phyloP scores from a whole-genome alignment of 2,888 invertebrate species.

The Vanessa cardui region DNA sequence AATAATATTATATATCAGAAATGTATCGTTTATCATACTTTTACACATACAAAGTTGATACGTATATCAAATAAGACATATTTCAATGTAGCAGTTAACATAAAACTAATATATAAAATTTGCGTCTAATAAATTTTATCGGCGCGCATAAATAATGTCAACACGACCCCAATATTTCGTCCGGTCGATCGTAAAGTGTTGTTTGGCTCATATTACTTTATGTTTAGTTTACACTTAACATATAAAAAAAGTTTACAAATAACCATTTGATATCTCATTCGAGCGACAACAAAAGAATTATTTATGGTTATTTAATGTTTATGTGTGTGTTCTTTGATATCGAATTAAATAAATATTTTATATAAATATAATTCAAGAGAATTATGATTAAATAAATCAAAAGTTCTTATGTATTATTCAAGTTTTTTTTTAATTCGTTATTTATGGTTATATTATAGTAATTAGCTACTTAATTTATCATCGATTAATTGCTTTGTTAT shows the following conservation, averaged over 20 bases:
- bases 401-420: no score
- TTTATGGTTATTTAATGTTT: not conserved
- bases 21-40: no score
- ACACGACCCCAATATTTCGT: conserved; percentile 56
- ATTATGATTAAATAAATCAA: no score
- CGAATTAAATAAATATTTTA: not conserved
- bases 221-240: conserved; percentile 41
- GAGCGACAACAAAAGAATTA: conserved; percentile 4
- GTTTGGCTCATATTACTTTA: conserved; percentile 49
- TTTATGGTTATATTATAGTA: no score
- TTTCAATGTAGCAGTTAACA: conserved; percentile 31
- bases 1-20: no score
- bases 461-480: no score
- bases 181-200: conserved; percentile 54
- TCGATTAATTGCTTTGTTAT: no score
- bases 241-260: conserved; percentile 13
- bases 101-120: conserved; percentile 37
- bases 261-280: conserved; percentile 12
- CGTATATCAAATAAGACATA: conserved; percentile 8
- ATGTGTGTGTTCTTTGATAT: not conserved
- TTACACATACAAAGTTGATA: not conserved
- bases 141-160: conserved; percentile 53
- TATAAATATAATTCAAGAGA: no score
- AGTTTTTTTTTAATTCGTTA: no score
- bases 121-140: conserved; percentile 50